Evolutionary conservation across 2,113 vertebrate genomes (phyloP), one percentile per base, ranked within the genome.

Genomic region (Notothenia coriiceps): DNA sequence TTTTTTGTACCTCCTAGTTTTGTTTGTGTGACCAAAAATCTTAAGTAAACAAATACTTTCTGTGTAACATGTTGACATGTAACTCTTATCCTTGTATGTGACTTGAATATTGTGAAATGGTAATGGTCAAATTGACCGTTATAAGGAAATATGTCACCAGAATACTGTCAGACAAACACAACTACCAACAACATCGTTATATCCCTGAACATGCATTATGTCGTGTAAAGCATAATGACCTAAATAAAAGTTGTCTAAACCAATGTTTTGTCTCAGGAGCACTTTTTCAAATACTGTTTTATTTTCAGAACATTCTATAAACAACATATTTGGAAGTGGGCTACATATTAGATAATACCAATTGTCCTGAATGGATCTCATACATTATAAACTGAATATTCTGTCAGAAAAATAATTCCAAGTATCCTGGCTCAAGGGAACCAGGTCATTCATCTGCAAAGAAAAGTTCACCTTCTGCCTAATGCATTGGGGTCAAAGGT

Each of bases 241-340:
- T 76, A 93, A 96, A 94, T 95, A 96, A 96, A 95, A 86, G 76
- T 82, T 91, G 91, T 94, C 89, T 89, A 90, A 91, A 87, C 77
- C 54, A 90, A 91, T 52, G 2, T 60, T 82, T 65, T 85, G 75
- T 76, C 57, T 88, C 47, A 40, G 49, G 71, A 54, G 44, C 7
- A 33, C 50, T 87, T 71, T 63, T 73, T 85, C 15, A 57, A 60
- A 60, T 0, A 44, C 65, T 65, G 47, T 5, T 35, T 40, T 47
- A 46, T 75, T 73, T 43, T 51, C 7, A 14, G 0, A 35, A 9
- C 56, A 14, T 29, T 3, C 9, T 55, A 12, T 10, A 15, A 13
- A 40, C 6, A 74, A 43, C 57, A 68, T 2, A 59, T 13, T 60
- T 70, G 7, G 4, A 25, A 20, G 10, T 9, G 9, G 35, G 35